Conservation (phyloP, 2,113 vertebrate species). For the Desmodus rotundus region DNA sequence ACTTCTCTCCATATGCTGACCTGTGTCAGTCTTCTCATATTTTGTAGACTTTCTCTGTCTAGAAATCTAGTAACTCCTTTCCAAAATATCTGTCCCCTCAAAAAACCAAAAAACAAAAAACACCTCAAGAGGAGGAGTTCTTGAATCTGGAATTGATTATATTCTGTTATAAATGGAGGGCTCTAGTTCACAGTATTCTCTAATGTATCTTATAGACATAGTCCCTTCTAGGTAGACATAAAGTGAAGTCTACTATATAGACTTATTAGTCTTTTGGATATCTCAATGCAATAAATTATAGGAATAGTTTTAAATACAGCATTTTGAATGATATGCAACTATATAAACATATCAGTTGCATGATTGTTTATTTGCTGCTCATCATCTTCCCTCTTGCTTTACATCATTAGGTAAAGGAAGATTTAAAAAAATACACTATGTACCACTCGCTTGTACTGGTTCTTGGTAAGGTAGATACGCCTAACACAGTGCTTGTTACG, state of each 20-base stretch:
- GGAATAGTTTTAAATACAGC: background rate
- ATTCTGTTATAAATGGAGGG: background rate
- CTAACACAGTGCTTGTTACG: background rate
- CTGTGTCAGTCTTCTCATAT: background rate
- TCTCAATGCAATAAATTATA: background rate
- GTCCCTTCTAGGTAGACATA: background rate
- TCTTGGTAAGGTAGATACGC: background rate
- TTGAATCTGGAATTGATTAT: background rate
- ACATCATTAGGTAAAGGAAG: background rate
- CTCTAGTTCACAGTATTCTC: background rate
- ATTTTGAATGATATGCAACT: background rate
- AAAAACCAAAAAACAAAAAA: background rate
- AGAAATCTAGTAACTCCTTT: background rate
- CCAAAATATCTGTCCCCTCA: background rate
- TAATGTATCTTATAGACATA: background rate
- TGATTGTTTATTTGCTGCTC: background rate
- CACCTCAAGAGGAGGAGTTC: background rate
- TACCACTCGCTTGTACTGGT: background rate
- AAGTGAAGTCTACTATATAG: background rate
- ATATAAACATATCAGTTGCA: background rate
- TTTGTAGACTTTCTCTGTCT: background rate
- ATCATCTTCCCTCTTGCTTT: background rate
- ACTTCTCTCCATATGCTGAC: background rate
- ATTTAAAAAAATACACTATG: background rate
- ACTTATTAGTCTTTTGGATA: background rate